Evolutionary conservation across 1,140 invertebrate genomes (phyloP).

Genomic region (Drosophila melanogaster): Release_6_plus_ISO1_MT NT_033779.5:14081501-14082000

Average conservation of each 20-base stretch:
- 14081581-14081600: no score
- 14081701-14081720: slow-evolving; percentile 97
- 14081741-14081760: slow-evolving; percentile 85
- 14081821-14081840: slow-evolving; percentile 56
- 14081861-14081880: slow-evolving; percentile 30
- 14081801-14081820: slow-evolving; percentile 30
- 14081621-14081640: slow-evolving; percentile 7
- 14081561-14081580: no score
- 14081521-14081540: no score
- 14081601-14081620: no score
- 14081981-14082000: slow-evolving; percentile 85
- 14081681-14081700: slow-evolving; percentile 99
- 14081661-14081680: slow-evolving; percentile 98
- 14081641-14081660: slow-evolving; percentile 87
- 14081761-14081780: slow-evolving; percentile 64
- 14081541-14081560: no score
- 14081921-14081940: slow-evolving; percentile 66
- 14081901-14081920: slow-evolving; percentile 63
- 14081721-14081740: slow-evolving; percentile 94
- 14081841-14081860: slow-evolving; percentile 44
- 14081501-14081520: no score
- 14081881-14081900: slow-evolving; percentile 38
- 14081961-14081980: slow-evolving; percentile 78
- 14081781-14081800: slow-evolving; percentile 52
- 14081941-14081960: slow-evolving; percentile 83